Evolutionary conservation across 2,113 vertebrate species (phyloP).

Genomic region (Cairina moschata): DNA sequence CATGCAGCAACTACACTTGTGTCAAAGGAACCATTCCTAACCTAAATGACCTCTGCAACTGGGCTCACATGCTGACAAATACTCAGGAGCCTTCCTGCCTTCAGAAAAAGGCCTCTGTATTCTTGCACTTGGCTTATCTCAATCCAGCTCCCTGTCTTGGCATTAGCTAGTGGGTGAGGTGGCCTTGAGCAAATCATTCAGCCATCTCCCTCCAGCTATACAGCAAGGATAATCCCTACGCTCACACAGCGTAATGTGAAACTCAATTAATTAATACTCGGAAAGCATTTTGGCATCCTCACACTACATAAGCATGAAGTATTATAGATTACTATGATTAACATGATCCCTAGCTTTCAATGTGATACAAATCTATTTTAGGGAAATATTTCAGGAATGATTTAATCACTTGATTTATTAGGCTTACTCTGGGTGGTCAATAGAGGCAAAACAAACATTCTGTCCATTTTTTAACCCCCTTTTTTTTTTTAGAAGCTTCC

Average conservation of each 20-base stretch:
- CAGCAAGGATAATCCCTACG: background rate
- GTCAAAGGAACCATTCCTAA: background rate
- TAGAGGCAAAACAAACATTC: background rate
- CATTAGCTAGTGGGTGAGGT: background rate
- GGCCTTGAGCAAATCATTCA: background rate
- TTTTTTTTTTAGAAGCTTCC: background rate
- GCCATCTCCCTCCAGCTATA: background rate
- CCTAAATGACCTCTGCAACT: background rate
- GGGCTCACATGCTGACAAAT: background rate
- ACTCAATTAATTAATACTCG: background rate
- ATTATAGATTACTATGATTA: background rate
- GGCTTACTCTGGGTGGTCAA: background rate
- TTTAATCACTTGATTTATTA: background rate
- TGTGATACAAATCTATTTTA: background rate
- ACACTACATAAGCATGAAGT: background rate
- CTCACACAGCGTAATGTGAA: background rate
- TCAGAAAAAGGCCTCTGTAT: background rate
- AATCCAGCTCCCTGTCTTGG: background rate
- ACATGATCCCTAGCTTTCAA: background rate
- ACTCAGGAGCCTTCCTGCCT: background rate
- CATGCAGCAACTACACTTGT: background rate
- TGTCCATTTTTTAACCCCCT: background rate
- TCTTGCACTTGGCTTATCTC: background rate
- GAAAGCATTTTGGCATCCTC: background rate
- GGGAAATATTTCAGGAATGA: background rate